A percentile compares a stretch with the other conserved stretches of the same genome.
Evolutionary conservation across 1,140 invertebrate species (phyloP).

Genomic region (Hetaerina americana): DNA sequence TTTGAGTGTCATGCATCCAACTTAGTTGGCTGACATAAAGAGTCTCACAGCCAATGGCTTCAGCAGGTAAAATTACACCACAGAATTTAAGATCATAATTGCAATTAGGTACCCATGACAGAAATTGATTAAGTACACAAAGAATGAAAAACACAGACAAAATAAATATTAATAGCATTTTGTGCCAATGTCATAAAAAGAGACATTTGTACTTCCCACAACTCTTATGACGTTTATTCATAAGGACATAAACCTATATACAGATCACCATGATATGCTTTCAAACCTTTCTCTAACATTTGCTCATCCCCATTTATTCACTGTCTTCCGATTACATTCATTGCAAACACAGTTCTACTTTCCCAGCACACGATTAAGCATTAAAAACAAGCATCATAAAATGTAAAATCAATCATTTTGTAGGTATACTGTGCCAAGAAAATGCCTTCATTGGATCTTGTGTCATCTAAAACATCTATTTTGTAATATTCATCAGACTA

Average conservation of each 20-base stretch:
- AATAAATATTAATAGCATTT: neutral
- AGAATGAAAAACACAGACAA: neutral
- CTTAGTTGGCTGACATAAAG: neutral
- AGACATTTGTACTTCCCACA: neutral
- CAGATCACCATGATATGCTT: neutral
- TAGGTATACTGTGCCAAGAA: neutral
- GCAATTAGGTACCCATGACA: neutral
- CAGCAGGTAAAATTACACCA: neutral
- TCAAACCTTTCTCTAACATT: neutral
- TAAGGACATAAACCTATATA: neutral
- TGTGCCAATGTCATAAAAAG: neutral
- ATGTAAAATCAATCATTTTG: neutral
- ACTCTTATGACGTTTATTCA: neutral
- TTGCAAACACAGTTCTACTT: neutral
- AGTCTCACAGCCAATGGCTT: neutral
- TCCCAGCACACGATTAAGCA: neutral
- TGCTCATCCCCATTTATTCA: neutral
- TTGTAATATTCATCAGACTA: neutral
- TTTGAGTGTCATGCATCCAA: neutral
- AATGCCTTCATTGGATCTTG: neutral
- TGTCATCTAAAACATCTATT: neutral
- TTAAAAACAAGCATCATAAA: neutral
- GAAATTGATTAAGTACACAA: neutral
- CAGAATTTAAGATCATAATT: neutral
- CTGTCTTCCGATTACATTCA: neutral